Evolutionary conservation across 2,888 invertebrate genomes (phyloP), one percentile per base, ranked within the genome.

Genomic region (Fabriciana adippe): DNA sequence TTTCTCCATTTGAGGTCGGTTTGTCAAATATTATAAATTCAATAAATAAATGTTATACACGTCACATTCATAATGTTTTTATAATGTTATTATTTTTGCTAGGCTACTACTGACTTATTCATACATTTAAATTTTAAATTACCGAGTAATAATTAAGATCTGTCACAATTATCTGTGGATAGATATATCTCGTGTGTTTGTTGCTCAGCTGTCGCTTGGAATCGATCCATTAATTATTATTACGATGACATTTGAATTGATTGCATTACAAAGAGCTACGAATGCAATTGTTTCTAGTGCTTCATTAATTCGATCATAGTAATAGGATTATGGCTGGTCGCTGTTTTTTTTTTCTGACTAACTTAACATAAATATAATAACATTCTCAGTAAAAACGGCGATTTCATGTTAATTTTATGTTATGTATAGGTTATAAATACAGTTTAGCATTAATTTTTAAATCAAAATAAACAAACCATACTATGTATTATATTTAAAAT

Each of bases 241-340:
- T 67, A 55, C 35, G 55, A 55, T 71, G 72, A 72, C 69, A 69
- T 71, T 71, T 71, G 68, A 74, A 73, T 72, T 70, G 70, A 74
- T 72, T 64, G 45, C 65, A 67, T 67, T 64, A 64, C 66, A 56
- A 61, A 61, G 55, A 57, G 62, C 54, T 68, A 26, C 53, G 70
- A 41, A 57, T 67, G 61, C 61, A 53, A 69, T 67, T 61, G 55
- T 67, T 69, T 62, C 67, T 71, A 69, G 69, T 67, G 71, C 69
- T 69, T 69, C 71, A 67, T 69, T 69, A 67, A 71, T 67, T 64
- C 55, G 57, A 69, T 65, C 65, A 64, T 59, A 55, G 54, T 67
- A 69, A 71, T 67, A 55, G 55, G 67, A 66, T 71, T 69, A 67
- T 66, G 41, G 21, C 31, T 57, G 35, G 18, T 47, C 18, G 16